Percentiles rank a stretch among this genome's conserved stretches.
phyloP scores from a whole-genome alignment of 2,113 vertebrate genomes.

The Pantherophis guttatus region DNA sequence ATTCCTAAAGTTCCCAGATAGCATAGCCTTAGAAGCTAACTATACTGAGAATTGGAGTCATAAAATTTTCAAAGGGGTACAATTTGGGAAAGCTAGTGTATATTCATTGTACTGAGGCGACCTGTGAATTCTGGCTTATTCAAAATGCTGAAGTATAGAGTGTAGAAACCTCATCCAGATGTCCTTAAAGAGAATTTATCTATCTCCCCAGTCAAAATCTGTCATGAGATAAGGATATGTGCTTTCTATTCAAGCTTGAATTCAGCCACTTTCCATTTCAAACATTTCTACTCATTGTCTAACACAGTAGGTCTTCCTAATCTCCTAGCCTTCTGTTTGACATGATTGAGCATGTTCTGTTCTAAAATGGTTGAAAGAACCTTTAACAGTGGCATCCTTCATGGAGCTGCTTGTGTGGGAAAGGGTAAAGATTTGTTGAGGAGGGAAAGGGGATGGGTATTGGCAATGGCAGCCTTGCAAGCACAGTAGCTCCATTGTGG shows the following conservation, averaged over 20 bases:
- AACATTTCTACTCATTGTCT: background rate
- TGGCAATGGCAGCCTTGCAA: constrained; percentile 21
- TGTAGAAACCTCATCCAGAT: background rate
- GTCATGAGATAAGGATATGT: background rate
- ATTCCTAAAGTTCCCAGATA: background rate
- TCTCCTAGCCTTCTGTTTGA: background rate
- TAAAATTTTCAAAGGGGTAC: background rate
- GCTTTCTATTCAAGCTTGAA: background rate
- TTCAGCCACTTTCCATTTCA: background rate
- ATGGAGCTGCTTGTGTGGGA: constrained; percentile 13
- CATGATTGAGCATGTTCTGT: background rate
- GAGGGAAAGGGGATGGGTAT: background rate
- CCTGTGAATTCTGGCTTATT: background rate
- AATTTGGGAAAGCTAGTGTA: background rate
- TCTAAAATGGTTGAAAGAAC: background rate
- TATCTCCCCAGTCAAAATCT: background rate
- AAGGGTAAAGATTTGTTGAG: constrained; percentile 12
- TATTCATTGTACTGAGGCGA: background rate
- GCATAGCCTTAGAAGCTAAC: background rate
- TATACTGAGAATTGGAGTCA: background rate
- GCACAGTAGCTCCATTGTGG: constrained; percentile 26
- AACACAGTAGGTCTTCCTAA: background rate
- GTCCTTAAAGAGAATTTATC: background rate
- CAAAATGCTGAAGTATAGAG: background rate
- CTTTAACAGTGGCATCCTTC: constrained; percentile 47